Percentiles rank a stretch among this genome's conserved stretches.
These are phyloP conservation scores for Osmerus eperlanus DNA, from an alignment of 2,113 vertebrate species.

Conservation along the genomic window DNA sequence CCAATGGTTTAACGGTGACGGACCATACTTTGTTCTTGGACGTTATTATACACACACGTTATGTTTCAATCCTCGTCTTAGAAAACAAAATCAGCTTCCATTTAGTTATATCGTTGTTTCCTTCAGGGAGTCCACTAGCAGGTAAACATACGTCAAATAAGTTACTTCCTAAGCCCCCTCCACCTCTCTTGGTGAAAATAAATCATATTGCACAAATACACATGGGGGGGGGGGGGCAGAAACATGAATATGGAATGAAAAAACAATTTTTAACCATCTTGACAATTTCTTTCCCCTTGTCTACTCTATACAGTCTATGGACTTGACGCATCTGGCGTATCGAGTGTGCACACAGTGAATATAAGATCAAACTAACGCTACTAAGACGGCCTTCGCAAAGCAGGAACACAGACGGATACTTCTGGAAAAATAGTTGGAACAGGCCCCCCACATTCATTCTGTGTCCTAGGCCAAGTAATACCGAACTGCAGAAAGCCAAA, in stretches of 20 bases:
- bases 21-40: too few species aligned
- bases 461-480: too few species aligned
- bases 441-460: background rate
- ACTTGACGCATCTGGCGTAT: conserved; percentile 48
- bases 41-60: too few species aligned
- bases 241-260: conserved; percentile 23
- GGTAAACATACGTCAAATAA: too few species aligned
- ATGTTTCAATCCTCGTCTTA: too few species aligned
- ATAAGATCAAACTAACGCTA: conserved; percentile 59
- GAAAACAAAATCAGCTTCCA: background rate
- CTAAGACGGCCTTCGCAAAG: conserved; percentile 26
- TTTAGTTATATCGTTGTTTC: conserved; percentile 1
- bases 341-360: conserved; percentile 45
- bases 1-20: too few species aligned
- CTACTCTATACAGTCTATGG: conserved; percentile 52
- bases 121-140: background rate
- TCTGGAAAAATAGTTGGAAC: background rate
- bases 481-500: background rate
- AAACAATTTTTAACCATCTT: conserved; percentile 30
- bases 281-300: background rate
- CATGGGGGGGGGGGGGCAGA: background rate
- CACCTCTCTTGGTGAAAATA: conserved; percentile 4
- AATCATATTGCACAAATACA: conserved; percentile 47
- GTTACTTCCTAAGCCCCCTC: background rate
- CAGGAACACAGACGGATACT: conserved; percentile 14